Evolutionary conservation across 2,888 invertebrate genomes (phyloP).

Genomic region (Muschampia plurimacula): DNA sequence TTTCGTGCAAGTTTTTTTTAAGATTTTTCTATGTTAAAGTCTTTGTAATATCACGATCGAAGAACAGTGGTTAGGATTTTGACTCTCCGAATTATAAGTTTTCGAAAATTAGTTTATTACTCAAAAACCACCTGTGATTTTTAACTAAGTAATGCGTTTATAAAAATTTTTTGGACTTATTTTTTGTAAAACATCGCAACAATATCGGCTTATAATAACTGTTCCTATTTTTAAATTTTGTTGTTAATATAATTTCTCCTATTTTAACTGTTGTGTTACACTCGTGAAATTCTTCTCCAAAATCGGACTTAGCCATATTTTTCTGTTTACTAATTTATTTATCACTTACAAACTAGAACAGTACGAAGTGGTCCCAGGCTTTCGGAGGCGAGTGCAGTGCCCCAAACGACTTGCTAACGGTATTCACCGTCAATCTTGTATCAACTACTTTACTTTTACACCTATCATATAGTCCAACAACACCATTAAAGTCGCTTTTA

Average conservation of each 20-base stretch:
- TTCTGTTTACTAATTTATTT: neutral
- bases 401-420: conserved; percentile 71
- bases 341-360: conserved; percentile 15
- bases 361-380: conserved; percentile 42
- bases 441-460: conserved; percentile 62
- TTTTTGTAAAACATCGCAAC: no score
- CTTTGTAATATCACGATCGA: no score
- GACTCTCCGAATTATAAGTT: no score
- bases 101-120: no score
- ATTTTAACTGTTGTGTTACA: neutral
- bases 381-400: conserved; percentile 68
- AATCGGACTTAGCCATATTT: neutral
- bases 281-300: neutral
- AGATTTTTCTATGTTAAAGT: no score
- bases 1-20: no score
- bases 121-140: no score
- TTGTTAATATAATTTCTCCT: neutral
- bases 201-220: no score
- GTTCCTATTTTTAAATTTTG: no score
- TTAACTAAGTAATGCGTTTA: no score
- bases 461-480: neutral
- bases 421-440: conserved; percentile 72
- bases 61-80: no score
- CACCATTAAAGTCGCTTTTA: neutral
- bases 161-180: no score